phyloP scores from a whole-genome alignment of 64 coral and sea anemone genomes.

The Trachythela sp. region DNA sequence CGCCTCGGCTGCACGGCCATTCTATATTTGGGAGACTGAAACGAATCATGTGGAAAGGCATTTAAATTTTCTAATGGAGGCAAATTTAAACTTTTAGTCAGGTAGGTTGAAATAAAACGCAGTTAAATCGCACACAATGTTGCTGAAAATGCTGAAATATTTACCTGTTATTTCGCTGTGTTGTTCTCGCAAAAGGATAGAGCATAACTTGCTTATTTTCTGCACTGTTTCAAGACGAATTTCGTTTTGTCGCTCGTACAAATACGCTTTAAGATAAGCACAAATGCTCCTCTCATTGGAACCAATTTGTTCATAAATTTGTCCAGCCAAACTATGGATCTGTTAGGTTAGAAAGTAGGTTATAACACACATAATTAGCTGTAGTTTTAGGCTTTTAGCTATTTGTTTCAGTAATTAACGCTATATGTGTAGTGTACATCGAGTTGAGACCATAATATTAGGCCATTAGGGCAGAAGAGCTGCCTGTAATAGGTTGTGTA shows the following conservation, averaged over 20 bases:
- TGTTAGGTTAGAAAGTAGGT: neutral
- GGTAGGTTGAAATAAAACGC: neutral
- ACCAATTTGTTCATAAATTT: neutral
- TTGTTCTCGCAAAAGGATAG: neutral
- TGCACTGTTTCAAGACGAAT: neutral
- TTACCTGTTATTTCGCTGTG: neutral
- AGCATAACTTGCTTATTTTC: neutral
- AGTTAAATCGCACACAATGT: neutral
- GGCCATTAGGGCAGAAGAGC: too few relatives aligned
- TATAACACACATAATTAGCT: neutral
- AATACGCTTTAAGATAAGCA: slow-evolving; percentile 7
- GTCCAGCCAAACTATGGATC: neutral
- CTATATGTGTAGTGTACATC: too few relatives aligned
- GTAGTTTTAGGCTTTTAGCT: neutral
- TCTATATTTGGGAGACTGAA: neutral
- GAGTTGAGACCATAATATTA: too few relatives aligned
- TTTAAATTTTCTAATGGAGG: neutral
- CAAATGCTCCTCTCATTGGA: neutral
- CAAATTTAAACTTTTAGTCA: neutral
- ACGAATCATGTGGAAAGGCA: neutral
- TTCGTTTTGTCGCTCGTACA: neutral
- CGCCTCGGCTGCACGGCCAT: neutral
- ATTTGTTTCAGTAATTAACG: neutral
- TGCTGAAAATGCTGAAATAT: neutral
- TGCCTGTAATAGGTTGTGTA: too few relatives aligned